Evolutionary conservation across 2,888 invertebrate species (phyloP).

Genomic region (Melanargia galathea): DNA sequence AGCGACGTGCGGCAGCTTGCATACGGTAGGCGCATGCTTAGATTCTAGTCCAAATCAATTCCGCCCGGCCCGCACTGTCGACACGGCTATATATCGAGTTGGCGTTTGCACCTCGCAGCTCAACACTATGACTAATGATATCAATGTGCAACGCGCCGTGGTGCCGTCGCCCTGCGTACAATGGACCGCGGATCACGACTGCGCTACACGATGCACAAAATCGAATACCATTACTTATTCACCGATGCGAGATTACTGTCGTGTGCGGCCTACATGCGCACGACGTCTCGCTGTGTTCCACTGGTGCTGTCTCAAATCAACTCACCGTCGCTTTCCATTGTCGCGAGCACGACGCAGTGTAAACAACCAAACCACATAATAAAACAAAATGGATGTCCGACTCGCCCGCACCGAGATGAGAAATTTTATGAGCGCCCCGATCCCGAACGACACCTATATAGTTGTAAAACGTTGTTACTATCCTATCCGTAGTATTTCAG

Average conservation of each 20-base stretch:
- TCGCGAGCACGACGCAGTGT: slow-evolving; percentile 68
- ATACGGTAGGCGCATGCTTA: slow-evolving; percentile 71
- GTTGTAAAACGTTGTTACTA: slow-evolving; percentile 82
- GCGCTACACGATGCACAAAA: slow-evolving; percentile 74
- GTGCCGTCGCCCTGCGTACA: slow-evolving; percentile 28
- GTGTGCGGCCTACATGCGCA: slow-evolving; percentile 76
- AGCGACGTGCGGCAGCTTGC: slow-evolving; percentile 49
- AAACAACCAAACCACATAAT: slow-evolving; percentile 78
- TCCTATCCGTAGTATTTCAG: slow-evolving; percentile 81
- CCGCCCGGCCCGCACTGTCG: slow-evolving; percentile 44
- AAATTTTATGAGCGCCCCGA: slow-evolving; percentile 71
- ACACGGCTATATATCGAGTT: slow-evolving; percentile 37
- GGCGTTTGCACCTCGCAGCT: slow-evolving; percentile 33
- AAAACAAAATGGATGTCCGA: slow-evolving; percentile 81
- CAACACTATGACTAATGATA: slow-evolving; percentile 39
- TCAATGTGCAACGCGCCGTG: slow-evolving; percentile 14
- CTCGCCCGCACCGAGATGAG: slow-evolving; percentile 72
- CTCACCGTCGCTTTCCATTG: slow-evolving; percentile 79
- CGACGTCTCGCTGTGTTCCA: slow-evolving; percentile 52
- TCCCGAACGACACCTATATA: slow-evolving; percentile 57
- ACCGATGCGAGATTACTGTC: slow-evolving; percentile 75
- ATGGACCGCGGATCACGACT: slow-evolving; percentile 54
- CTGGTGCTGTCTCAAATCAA: slow-evolving; percentile 50
- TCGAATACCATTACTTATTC: slow-evolving; percentile 75
- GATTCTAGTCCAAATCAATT: slow-evolving; percentile 68